Evolutionary conservation across 2,797 vertebrate species (phyloP).

Genomic region (Macropus fuliginosus): DNA sequence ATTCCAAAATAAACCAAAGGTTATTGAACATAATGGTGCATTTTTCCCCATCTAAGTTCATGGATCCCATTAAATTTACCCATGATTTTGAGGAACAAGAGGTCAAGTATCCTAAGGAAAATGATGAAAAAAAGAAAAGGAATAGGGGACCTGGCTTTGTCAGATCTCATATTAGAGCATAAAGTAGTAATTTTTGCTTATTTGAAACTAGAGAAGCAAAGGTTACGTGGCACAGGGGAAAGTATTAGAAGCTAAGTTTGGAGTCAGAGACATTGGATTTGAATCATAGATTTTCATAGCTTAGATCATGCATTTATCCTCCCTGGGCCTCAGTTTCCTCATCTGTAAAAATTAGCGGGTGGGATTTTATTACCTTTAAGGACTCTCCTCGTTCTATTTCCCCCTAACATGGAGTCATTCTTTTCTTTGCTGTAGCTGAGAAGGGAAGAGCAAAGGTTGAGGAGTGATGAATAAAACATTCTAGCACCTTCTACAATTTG

Average conservation of each 20-base stretch:
- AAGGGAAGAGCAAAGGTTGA: background rate
- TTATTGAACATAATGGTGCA: background rate
- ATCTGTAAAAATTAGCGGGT: background rate
- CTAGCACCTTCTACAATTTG: background rate
- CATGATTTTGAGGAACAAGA: background rate
- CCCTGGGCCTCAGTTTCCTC: background rate
- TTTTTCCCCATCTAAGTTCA: background rate
- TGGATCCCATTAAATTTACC: background rate
- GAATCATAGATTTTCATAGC: background rate
- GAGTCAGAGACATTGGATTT: background rate
- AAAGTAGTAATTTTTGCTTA: background rate
- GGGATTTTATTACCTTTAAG: background rate
- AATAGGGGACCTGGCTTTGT: background rate
- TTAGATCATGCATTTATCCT: background rate
- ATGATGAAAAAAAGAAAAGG: background rate
- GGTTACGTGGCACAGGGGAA: background rate
- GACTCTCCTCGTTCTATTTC: background rate
- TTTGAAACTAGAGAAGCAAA: background rate
- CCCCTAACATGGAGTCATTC: background rate
- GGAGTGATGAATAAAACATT: background rate
- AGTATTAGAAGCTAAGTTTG: background rate
- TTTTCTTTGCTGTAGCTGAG: background rate
- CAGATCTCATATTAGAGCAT: background rate
- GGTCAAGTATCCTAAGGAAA: background rate
- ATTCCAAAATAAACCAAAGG: background rate